These are phyloP conservation scores for Sebastes cheni DNA, from an alignment of 2,797 vertebrate genomes.

Conservation along the genomic window DNA sequence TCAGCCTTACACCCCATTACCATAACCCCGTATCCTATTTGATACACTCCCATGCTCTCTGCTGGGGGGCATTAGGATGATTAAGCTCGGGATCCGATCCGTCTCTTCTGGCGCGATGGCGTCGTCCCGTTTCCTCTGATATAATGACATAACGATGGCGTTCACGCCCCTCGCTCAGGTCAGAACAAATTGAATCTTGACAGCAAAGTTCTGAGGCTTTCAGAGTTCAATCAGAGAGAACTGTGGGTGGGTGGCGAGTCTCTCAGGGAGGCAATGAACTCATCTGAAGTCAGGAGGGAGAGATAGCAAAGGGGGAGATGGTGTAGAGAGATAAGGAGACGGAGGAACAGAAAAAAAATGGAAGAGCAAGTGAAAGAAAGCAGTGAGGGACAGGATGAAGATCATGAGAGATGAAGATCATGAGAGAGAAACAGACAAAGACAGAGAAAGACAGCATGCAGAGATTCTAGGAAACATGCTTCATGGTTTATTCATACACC, in stretches of 20 bases:
- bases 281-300: slow-evolving; percentile 44
- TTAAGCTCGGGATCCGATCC: slow-evolving; percentile 42
- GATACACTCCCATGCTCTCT: slow-evolving; percentile 39
- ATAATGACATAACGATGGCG: slow-evolving; percentile 45
- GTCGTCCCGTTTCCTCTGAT: slow-evolving; percentile 26
- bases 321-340: slow-evolving; percentile 1
- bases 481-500: slow-evolving; percentile 40
- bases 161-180: slow-evolving; percentile 53
- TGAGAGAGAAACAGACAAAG: background rate
- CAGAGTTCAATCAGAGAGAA: slow-evolving; percentile 45
- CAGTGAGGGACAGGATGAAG: background rate
- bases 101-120: slow-evolving; percentile 7
- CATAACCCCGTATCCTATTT: slow-evolving; percentile 65
- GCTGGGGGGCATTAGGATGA: slow-evolving; percentile 71
- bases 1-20: slow-evolving; percentile 66
- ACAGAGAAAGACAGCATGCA: background rate
- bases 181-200: slow-evolving; percentile 65
- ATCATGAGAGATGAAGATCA: background rate
- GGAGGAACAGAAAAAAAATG: background rate
- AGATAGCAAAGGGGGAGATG: slow-evolving; percentile 10
- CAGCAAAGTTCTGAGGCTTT: slow-evolving; percentile 41
- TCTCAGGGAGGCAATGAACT: slow-evolving; percentile 52
- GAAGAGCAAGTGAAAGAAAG: background rate
- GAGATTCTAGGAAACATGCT: slow-evolving; percentile 1
- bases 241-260: slow-evolving; percentile 46